These are phyloP conservation scores for Tetragnatha montana DNA, from an alignment of 2,888 invertebrate genomes.

Conservation along the genomic window DNA sequence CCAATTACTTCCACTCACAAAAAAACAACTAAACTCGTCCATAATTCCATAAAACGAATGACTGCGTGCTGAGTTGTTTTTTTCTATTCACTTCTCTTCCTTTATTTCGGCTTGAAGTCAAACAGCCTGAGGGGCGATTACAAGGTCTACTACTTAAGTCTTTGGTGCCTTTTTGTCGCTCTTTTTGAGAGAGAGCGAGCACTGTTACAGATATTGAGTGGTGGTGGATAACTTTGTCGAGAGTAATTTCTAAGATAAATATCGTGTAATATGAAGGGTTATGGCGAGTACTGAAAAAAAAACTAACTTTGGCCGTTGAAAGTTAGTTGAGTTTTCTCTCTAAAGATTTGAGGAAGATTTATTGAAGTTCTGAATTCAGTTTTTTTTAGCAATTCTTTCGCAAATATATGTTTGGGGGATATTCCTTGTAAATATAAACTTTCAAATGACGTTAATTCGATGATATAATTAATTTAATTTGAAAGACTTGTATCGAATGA, in stretches of 20 bases:
- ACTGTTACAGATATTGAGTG: not conserved
- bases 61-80: not conserved
- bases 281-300: slow-evolving; percentile 13
- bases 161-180: not conserved
- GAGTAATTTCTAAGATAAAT: slow-evolving; percentile 52
- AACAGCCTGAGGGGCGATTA: slow-evolving; percentile 62
- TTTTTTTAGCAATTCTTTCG: no score
- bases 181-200: not conserved
- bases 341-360: not conserved
- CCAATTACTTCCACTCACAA: slow-evolving; percentile 13
- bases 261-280: slow-evolving; percentile 1
- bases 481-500: no score
- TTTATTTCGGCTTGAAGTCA: slow-evolving; percentile 59
- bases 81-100: not conserved
- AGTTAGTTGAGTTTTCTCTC: not conserved
- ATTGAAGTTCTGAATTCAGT: no score
- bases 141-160: slow-evolving; percentile 34
- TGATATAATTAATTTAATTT: no score
- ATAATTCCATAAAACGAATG: slow-evolving; percentile 13
- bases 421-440: no score
- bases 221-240: not conserved
- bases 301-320: not conserved
- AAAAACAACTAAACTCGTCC: not conserved
- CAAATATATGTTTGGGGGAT: no score
- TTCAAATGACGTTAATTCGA: no score